phyloP scores from a whole-genome alignment of 2,797 vertebrate genomes.

The Cichlasoma orientale region DNA sequence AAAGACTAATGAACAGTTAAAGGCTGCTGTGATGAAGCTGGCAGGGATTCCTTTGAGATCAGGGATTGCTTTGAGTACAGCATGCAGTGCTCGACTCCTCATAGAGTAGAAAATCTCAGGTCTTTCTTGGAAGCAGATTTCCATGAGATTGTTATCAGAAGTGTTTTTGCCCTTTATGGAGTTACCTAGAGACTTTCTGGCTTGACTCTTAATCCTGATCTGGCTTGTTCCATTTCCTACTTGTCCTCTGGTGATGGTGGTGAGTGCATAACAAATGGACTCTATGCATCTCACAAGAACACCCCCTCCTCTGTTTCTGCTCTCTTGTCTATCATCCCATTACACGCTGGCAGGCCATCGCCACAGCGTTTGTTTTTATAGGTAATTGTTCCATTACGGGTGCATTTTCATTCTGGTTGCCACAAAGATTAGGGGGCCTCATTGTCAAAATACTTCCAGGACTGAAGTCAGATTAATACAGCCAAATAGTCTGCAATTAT shows the following conservation, averaged over 20 bases:
- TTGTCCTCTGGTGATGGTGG: conserved; percentile 32
- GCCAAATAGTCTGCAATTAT: conserved; percentile 59
- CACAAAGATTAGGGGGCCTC: conserved; percentile 53
- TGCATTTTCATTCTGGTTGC: conserved; percentile 38
- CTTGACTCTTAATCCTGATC: conserved; percentile 43
- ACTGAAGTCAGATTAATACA: conserved; percentile 39
- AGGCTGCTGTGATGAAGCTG: conserved; percentile 32
- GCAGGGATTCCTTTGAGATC: conserved; percentile 21
- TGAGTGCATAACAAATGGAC: conserved; percentile 27
- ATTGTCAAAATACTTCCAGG: conserved; percentile 56
- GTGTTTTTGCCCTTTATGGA: conserved; percentile 62
- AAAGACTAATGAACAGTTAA: conserved; percentile 36
- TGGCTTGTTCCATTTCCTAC: conserved; percentile 52
- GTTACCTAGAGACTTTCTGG: conserved; percentile 50
- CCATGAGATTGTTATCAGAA: conserved; percentile 57
- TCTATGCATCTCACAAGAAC: conserved; percentile 18
- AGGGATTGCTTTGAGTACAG: neutral
- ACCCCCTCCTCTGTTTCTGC: conserved; percentile 15
- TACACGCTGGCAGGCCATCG: conserved; percentile 41
- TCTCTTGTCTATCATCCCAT: conserved; percentile 51
- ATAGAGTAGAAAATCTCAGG: neutral
- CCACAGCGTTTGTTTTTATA: conserved; percentile 58
- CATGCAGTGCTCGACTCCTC: conserved; percentile 28
- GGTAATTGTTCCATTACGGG: conserved; percentile 62
- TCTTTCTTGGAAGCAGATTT: conserved; percentile 55